Percentiles rank a stretch among this genome's conserved stretches.
These are phyloP conservation scores for Characodon lateralis DNA, from an alignment of 2,797 vertebrate genomes.

Conservation along the genomic window DNA sequence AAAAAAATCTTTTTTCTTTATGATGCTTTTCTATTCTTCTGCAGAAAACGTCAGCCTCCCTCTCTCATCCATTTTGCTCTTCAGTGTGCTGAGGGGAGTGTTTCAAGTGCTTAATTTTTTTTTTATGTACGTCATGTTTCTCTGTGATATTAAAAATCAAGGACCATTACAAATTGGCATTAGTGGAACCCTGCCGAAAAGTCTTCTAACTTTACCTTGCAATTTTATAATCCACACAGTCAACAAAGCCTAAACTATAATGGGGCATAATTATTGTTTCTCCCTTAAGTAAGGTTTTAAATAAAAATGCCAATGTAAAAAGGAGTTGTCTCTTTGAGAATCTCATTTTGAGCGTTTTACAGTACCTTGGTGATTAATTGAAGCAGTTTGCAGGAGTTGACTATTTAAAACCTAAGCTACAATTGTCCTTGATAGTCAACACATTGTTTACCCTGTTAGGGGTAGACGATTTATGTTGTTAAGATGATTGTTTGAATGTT, in stretches of 20 bases:
- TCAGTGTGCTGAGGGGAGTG: conserved; percentile 7
- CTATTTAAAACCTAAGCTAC: neutral
- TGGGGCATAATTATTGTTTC: neutral
- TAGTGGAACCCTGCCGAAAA: neutral
- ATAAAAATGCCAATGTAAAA: neutral
- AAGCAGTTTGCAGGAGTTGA: neutral
- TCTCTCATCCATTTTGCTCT: neutral
- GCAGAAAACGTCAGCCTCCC: neutral
- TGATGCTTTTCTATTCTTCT: neutral
- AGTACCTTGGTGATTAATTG: neutral
- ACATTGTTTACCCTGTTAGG: neutral
- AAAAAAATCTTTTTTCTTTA: conserved; percentile 2
- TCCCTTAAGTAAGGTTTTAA: conserved; percentile 2
- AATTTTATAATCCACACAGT: conserved; percentile 6
- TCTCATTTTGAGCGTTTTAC: neutral
- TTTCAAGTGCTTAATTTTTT: neutral
- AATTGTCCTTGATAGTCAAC: neutral
- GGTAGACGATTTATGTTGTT: neutral
- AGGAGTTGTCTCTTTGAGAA: neutral
- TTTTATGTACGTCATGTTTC: neutral
- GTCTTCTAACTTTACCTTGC: neutral
- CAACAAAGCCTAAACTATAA: conserved; percentile 4
- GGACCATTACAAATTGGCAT: conserved; percentile 5
- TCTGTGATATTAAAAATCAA: conserved; percentile 21
- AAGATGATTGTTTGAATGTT: neutral